Percentiles rank a stretch among this genome's conserved stretches.
These are phyloP conservation scores for Perccottus glenii DNA, from an alignment of 2,113 vertebrate genomes.

Conservation along the genomic window DNA sequence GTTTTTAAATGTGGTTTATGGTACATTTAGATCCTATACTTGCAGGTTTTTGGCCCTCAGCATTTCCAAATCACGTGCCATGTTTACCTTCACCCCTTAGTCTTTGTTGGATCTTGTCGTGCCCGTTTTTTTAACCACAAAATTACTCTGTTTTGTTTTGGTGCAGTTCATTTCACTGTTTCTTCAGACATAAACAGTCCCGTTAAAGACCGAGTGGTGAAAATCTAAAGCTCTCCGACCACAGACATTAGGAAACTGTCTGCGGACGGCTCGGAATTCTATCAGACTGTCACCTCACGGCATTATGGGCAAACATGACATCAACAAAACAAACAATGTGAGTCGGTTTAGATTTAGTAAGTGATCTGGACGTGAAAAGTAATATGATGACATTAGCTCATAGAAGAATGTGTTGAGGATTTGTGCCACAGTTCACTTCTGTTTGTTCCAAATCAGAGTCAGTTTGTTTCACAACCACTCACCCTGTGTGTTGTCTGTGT, in stretches of 20 bases:
- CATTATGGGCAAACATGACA: background rate
- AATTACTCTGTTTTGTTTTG: background rate
- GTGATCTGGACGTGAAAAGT: background rate
- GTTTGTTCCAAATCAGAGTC: too few relatives aligned
- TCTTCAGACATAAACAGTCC: conserved; percentile 3
- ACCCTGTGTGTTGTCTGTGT: too few relatives aligned
- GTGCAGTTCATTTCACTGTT: background rate
- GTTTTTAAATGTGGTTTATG: too few relatives aligned
- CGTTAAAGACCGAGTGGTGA: background rate
- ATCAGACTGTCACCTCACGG: background rate
- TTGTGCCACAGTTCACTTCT: too few relatives aligned
- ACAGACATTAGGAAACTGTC: conserved; percentile 7
- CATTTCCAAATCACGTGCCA: too few relatives aligned
- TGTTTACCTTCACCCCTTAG: background rate
- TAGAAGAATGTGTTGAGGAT: too few relatives aligned
- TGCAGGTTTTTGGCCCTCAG: too few relatives aligned
- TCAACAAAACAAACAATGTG: background rate
- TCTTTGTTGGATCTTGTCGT: too few relatives aligned
- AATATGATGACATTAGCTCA: too few relatives aligned
- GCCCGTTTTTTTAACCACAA: background rate
- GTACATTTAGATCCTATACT: too few relatives aligned
- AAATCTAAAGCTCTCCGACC: background rate
- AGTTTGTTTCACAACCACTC: too few relatives aligned
- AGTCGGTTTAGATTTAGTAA: background rate
- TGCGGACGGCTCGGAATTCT: too few relatives aligned